Percentiles rank a stretch among this genome's conserved stretches.
Evolutionary conservation across 2,888 invertebrate genomes (phyloP).

Genomic region (Baccha elongata): DNA sequence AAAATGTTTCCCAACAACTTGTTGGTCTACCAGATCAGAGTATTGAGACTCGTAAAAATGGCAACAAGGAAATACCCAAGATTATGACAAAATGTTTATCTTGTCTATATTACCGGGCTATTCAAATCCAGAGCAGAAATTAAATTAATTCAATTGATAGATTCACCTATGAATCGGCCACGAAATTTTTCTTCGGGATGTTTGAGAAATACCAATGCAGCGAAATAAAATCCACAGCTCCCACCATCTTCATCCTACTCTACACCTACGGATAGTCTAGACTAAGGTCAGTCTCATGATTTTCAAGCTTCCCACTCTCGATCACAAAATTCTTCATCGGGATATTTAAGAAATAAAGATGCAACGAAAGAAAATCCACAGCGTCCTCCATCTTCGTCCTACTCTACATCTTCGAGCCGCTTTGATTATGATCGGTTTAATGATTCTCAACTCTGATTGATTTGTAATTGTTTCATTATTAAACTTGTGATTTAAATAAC

Average conservation of each 20-base stretch:
- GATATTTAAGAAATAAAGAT: neutral
- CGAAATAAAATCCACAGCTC: neutral
- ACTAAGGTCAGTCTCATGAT: constrained; percentile 2
- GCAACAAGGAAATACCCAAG: neutral
- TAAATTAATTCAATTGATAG: neutral
- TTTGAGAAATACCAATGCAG: neutral
- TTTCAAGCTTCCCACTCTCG: neutral
- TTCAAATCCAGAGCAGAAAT: neutral
- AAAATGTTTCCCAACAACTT: no score
- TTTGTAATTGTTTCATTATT: neutral
- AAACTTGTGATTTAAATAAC: neutral
- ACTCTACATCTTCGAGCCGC: neutral
- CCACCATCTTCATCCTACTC: constrained; percentile 3
- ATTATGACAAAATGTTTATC: neutral
- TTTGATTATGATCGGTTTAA: constrained; percentile 2
- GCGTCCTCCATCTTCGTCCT: neutral
- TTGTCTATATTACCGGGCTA: neutral
- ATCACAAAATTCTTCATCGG: neutral
- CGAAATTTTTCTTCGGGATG: constrained; percentile 2
- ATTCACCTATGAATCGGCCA: neutral
- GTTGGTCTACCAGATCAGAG: neutral
- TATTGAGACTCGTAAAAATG: neutral
- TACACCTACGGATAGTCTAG: neutral
- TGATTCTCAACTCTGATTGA: neutral
- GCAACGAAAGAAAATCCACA: constrained; percentile 1